Evolutionary conservation across 2,888 invertebrate genomes (phyloP).

Genomic region (Torymus aiolomorphi): DNA sequence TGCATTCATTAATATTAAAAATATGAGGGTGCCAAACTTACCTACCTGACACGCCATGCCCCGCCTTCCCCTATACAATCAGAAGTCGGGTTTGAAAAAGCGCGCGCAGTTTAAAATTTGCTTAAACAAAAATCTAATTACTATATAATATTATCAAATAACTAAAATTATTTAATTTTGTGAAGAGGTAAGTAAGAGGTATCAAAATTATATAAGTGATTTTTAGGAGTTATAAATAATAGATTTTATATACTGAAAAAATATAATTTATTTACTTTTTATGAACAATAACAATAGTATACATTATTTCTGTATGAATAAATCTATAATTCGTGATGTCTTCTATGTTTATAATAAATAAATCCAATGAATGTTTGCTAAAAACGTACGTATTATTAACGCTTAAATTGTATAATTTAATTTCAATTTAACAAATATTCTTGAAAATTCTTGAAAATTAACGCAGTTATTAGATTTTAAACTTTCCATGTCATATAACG

Average conservation of each 20-base stretch:
- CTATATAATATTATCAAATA: neutral
- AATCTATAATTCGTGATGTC: no score
- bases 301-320: no score
- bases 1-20: no score
- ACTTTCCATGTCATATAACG: constrained; percentile 58
- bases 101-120: constrained; percentile 23
- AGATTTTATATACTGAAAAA: constrained; percentile 12
- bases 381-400: no score
- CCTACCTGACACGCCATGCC: no score
- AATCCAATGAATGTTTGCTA: no score
- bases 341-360: no score
- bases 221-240: neutral
- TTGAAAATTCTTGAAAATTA: neutral
- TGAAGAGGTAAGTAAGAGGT: no score
- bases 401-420: neutral
- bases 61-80: no score
- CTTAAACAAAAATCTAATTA: neutral
- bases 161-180: no score
- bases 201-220: no score
- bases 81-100: neutral
- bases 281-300: neutral
- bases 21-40: no score
- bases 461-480: constrained; percentile 71
- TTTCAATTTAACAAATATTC: neutral
- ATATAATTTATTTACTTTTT: constrained; percentile 1